phyloP scores from a whole-genome alignment of 2,113 vertebrate genomes.

The Triplophysa rosa region DNA sequence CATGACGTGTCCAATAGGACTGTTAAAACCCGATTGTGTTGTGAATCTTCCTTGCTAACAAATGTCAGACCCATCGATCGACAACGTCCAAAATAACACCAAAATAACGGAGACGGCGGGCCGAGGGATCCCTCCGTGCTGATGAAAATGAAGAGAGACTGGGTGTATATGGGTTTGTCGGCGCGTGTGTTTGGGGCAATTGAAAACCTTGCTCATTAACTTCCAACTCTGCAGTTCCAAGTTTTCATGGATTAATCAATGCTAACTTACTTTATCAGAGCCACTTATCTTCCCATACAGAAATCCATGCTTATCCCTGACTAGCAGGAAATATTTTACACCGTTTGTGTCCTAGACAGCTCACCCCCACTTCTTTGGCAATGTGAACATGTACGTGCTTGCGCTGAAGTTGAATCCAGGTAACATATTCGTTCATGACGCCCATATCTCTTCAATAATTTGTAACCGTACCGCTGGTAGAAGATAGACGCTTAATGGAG shows the following conservation, averaged over 20 bases:
- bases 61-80: conserved; percentile 75
- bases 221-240: conserved; percentile 48
- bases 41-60: conserved; percentile 74
- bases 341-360: conserved; percentile 66
- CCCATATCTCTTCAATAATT: conserved; percentile 74
- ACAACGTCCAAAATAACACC: conserved; percentile 54
- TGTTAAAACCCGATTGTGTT: conserved; percentile 66
- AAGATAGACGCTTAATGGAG: conserved; percentile 73
- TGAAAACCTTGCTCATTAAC: conserved; percentile 78
- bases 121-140: conserved; percentile 46
- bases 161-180: conserved; percentile 22
- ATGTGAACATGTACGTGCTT: conserved; percentile 52
- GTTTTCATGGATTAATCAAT: conserved; percentile 84
- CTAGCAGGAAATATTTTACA: conserved; percentile 74
- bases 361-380: conserved; percentile 57
- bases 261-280: conserved; percentile 83
- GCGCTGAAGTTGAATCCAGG: conserved; percentile 63
- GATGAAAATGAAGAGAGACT: conserved; percentile 52
- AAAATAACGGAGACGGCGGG: conserved; percentile 68
- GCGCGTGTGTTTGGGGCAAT: conserved; percentile 51
- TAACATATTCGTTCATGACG: conserved; percentile 74
- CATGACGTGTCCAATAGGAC: conserved; percentile 58
- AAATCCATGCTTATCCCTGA: conserved; percentile 77
- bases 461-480: conserved; percentile 75
- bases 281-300: conserved; percentile 81